Evolutionary conservation across 2,113 vertebrate genomes (phyloP).

Genomic region (Ivindomyrus marchei): DNA sequence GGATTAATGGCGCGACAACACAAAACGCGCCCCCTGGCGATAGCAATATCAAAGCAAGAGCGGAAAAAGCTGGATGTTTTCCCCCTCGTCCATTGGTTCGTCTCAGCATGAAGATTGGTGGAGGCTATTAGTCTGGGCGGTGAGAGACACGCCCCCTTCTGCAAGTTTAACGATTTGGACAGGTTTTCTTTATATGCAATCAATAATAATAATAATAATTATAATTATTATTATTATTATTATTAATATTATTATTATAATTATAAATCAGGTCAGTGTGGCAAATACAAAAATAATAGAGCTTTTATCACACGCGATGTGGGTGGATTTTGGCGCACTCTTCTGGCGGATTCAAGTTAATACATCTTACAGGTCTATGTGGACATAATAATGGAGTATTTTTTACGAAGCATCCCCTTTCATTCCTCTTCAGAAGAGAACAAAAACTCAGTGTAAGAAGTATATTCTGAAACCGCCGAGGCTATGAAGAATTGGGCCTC

Average conservation of each 20-base stretch:
- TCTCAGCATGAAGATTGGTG: background rate
- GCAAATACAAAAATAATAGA: background rate
- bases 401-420: background rate
- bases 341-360: background rate
- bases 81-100: background rate
- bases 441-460: background rate
- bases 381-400: background rate
- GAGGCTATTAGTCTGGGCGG: background rate
- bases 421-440: background rate
- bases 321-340: background rate
- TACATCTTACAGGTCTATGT: background rate
- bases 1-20: constrained; percentile 53
- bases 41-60: background rate
- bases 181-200: background rate
- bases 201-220: background rate
- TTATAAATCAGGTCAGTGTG: background rate
- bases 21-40: constrained; percentile 21
- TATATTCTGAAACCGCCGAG: background rate
- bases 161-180: background rate
- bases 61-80: background rate
- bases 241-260: background rate
- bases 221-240: no score
- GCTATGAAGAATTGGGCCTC: background rate
- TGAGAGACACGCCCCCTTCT: background rate
- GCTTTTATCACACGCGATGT: background rate